Conservation (phyloP, 2,113 vertebrate genomes). For the Bubo bubo region DNA sequence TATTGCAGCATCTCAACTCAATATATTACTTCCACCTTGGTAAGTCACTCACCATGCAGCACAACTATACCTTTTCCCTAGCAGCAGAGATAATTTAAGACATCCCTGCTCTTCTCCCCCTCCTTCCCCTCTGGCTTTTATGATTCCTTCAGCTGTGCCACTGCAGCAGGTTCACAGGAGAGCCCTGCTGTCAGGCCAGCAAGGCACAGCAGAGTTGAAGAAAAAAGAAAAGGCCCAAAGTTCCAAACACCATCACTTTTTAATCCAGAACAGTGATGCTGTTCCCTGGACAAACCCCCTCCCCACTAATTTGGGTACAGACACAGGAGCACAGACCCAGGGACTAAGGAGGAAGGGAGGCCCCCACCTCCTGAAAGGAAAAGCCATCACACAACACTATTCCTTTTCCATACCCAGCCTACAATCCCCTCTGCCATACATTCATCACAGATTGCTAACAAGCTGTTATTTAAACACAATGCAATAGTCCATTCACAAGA, state of each 20-base stretch:
- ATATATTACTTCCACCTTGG: neutral
- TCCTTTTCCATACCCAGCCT: neutral
- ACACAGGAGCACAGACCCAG: neutral
- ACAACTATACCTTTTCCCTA: neutral
- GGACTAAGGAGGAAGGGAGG: neutral
- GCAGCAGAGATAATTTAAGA: neutral
- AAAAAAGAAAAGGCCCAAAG: fast-evolving
- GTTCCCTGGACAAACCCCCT: neutral
- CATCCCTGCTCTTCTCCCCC: neutral
- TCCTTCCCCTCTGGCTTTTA: neutral
- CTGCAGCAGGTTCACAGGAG: neutral
- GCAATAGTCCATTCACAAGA: neutral
- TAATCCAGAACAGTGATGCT: neutral
- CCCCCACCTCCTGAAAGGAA: neutral
- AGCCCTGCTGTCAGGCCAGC: neutral
- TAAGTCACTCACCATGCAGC: neutral
- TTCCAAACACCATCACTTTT: neutral
- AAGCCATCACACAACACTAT: neutral
- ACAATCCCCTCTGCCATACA: neutral
- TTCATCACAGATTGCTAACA: neutral
- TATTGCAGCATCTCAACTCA: neutral
- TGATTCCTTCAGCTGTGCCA: neutral
- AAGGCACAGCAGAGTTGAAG: neutral
- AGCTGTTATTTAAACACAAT: neutral
- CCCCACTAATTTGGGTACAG: fast-evolving